Evolutionary conservation across 1,140 invertebrate genomes (phyloP).

Genomic region (Pomacea maculata): DNA sequence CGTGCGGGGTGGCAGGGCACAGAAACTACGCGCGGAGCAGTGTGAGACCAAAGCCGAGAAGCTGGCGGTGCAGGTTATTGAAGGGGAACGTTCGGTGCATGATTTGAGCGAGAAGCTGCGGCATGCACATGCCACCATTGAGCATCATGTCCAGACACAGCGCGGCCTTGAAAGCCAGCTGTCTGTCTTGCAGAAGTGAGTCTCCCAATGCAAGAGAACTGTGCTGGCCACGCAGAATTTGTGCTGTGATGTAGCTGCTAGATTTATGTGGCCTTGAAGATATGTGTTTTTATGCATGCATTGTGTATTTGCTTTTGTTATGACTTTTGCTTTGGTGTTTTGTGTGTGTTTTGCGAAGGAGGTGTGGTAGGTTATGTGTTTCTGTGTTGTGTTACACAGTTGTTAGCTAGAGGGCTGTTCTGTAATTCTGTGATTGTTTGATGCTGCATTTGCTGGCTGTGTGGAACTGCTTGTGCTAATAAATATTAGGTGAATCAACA

Average conservation of each 20-base stretch:
- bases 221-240: neutral
- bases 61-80: slow-evolving; percentile 51
- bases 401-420: neutral
- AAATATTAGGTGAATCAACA: too few relatives aligned
- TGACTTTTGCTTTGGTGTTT: neutral
- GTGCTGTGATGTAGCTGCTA: neutral
- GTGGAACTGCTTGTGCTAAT: neutral
- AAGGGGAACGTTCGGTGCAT: slow-evolving; percentile 50
- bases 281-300: too few relatives aligned
- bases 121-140: slow-evolving; percentile 39
- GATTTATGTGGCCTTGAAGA: neutral
- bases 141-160: slow-evolving; percentile 53
- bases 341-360: neutral
- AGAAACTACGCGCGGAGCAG: slow-evolving; percentile 59
- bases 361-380: slow-evolving; percentile 9
- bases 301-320: neutral
- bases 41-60: slow-evolving; percentile 57
- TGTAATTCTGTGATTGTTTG: neutral
- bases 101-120: slow-evolving; percentile 52
- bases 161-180: slow-evolving; percentile 48
- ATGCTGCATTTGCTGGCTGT: neutral
- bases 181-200: slow-evolving; percentile 57
- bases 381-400: neutral
- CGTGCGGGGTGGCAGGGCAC: slow-evolving; percentile 48
- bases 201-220: slow-evolving; percentile 5